Base-by-base conservation (phyloP, 2,888 invertebrate species). In the Reticulitermes lucifugus region DNA sequence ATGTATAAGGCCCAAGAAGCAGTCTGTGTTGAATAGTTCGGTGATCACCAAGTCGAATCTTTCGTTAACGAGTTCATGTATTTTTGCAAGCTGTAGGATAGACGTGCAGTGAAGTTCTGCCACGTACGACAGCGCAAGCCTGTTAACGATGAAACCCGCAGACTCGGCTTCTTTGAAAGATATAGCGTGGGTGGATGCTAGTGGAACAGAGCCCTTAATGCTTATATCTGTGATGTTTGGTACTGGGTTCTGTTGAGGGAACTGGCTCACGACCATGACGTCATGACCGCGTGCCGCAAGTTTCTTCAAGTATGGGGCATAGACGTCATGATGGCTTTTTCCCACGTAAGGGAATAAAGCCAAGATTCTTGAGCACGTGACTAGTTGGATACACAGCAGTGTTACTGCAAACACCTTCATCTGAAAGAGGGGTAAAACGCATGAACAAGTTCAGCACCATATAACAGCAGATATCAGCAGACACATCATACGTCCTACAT, bases 1-100 rank as follows among this genome's bases (percentile, higher is more conserved):
- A 88, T 95, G 92, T 0, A 93, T 94, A 59, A 96, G 89, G 2
- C 94, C 94, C 88, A 95, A 90, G 89, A 94, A 94, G 89, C 96
- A 96, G 88, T 96, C 95, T 80, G 93, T 93, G 87, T 95, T 95
- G 89, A 96, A 96, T 84, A 93, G 93, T 90, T 96, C 96, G 83
- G 94, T 91, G 0, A 96, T 89, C 10, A 95, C 92, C 0, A 96
- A 89, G 89, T 96, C 96, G 51, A 77, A 77, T 4, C 21, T 77
- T 7, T 77, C 22, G 21, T 77, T 83, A 35, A 87, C 80, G 22
- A 88, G 79, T 41, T 86, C 73, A 41, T 86, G 84, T 12, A 87
- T 79, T 43, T 86, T 35, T 0, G 87, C 86, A 2, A 85, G 29
- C 29, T 84, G 65, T 0, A 86, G 79, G 0, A 83, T 71, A 6